These are phyloP conservation scores for Zingel zingel DNA, from an alignment of 2,113 vertebrate genomes.

Conservation along the genomic window DNA sequence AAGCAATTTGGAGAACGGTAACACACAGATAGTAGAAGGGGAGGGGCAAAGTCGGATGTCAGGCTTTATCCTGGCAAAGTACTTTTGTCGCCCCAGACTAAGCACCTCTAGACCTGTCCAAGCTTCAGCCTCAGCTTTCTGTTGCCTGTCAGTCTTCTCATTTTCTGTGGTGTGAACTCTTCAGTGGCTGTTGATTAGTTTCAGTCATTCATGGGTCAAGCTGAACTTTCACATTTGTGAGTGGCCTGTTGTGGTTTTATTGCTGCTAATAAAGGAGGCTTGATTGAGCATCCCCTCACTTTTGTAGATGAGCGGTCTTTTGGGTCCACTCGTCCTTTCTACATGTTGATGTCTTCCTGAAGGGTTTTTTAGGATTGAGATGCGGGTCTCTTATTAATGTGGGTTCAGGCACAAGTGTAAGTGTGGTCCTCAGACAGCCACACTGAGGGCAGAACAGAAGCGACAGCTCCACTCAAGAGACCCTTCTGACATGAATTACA, in stretches of 20 bases:
- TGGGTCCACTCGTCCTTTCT: constrained; percentile 22
- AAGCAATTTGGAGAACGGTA: too few relatives aligned
- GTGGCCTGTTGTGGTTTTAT: constrained; percentile 39
- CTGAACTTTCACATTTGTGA: constrained; percentile 52
- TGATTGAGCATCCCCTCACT: constrained; percentile 23
- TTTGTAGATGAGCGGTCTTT: constrained; percentile 32
- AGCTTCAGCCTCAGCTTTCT: too few relatives aligned
- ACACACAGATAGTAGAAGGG: too few relatives aligned
- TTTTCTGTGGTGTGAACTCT: constrained; percentile 31
- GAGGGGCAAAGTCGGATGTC: too few relatives aligned
- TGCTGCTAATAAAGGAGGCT: constrained; percentile 54
- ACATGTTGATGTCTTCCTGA: constrained; percentile 33
- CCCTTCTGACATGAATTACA: constrained; percentile 15
- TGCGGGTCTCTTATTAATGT: constrained; percentile 15
- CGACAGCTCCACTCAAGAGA: constrained; percentile 22
- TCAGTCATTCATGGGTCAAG: constrained; percentile 29
- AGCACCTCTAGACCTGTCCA: too few relatives aligned
- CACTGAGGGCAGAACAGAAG: constrained; percentile 8
- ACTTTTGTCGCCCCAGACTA: too few relatives aligned
- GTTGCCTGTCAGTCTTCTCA: neutral
- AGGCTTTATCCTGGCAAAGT: too few relatives aligned
- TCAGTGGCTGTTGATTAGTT: constrained; percentile 48
- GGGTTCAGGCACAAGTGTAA: constrained; percentile 35
- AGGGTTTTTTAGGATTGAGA: constrained; percentile 32
- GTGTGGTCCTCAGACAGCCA: constrained; percentile 20